Evolutionary conservation across 2,113 vertebrate genomes (phyloP), one percentile per base, ranked within the genome.

Genomic region (Diglossa brunneiventris): DNA sequence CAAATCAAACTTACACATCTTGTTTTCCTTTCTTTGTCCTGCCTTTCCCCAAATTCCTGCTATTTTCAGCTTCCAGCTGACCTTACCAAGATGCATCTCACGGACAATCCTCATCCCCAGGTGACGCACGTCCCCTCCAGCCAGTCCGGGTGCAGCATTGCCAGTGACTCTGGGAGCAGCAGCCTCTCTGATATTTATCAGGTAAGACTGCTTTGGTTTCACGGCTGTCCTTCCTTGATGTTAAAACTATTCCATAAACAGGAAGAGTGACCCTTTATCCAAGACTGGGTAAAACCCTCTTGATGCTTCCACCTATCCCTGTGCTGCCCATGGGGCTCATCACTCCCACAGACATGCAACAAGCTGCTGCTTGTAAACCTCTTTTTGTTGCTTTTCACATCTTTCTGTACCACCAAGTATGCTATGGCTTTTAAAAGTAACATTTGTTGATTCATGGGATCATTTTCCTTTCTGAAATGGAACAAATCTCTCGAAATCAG

Each of bases 161-260:
- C 99, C 95, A 99, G 99, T 72, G 99, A 99, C 94, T 99, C 99
- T 15, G 99, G 99, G 87, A 99, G 99, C 97, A 99, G 99, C 98
- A 99, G 99, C 96, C 98, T 99, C 6, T 99, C 99, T n/a, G 99
- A 99, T 94, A 99, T 99, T 90, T 99, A 99, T 90, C 99, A 99
- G 99, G 99, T 99, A 97, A 96, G 90, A 59, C 18, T 33, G 37
- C 75, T 47, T 75, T 76, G 62, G 12, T 42, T 58, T 56, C 66
- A 41, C 11, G 0, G 12, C 39, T 82, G 46, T 16, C 33, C 22
- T 87, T 79, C 67, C n/a, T 72, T 58, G 31, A 3, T 31, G 35
- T 50, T 55, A 69, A 76, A 79, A 61, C 27, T 13, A 1, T 14
- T 53, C n/a, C 16, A 13, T 11, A 22, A 85, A 21, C 33, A 47